Evolutionary conservation across 2,113 vertebrate species (phyloP).

Genomic region (Pelvicachromis taeniatus): DNA sequence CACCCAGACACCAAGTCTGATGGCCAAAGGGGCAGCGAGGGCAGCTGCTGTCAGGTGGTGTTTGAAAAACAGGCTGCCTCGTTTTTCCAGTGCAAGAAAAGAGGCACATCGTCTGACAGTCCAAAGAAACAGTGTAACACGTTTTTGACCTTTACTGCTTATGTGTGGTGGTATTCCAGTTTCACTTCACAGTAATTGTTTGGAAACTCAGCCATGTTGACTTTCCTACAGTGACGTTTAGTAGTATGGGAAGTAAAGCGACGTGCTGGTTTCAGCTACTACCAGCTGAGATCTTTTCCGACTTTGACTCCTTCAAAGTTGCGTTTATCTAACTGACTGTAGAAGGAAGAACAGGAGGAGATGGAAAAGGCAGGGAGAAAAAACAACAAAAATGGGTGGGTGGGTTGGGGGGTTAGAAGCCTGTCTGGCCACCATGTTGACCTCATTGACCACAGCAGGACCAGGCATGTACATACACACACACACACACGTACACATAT

Average conservation of each 20-base stretch:
- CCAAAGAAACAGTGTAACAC: background rate
- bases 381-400: background rate
- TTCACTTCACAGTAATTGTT: background rate
- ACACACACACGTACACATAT: slow-evolving; percentile 3
- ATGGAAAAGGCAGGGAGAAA: background rate
- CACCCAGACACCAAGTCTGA: slow-evolving; percentile 32
- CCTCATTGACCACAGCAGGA: slow-evolving; percentile 61
- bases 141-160: background rate
- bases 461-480: slow-evolving; percentile 14
- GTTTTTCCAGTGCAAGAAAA: background rate
- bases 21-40: slow-evolving; percentile 24
- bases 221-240: background rate
- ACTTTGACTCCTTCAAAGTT: background rate
- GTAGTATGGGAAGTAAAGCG: background rate
- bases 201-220: background rate
- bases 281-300: background rate
- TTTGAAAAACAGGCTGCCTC: slow-evolving; percentile 5
- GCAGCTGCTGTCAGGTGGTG: slow-evolving; percentile 36
- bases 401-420: slow-evolving; percentile 15
- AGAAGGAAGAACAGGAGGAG: background rate
- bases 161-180: background rate
- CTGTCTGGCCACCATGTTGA: slow-evolving; percentile 66
- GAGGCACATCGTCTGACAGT: background rate
- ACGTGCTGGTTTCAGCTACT: background rate
- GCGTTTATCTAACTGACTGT: background rate